Conservation (phyloP, 2,797 vertebrate species). For the Acridotheres tristis region DNA sequence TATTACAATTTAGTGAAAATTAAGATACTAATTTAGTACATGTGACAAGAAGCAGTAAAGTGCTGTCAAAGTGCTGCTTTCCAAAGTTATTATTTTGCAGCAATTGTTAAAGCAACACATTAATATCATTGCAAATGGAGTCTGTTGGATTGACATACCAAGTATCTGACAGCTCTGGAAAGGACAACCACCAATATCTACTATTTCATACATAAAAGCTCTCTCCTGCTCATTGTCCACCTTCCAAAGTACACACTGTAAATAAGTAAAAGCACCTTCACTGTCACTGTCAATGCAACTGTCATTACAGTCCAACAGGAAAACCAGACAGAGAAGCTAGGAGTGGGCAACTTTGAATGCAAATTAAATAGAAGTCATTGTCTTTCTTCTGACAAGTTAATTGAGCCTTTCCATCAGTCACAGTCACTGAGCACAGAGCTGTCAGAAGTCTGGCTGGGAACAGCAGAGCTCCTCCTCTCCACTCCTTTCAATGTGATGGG, state of each 20-base stretch:
- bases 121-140: background rate
- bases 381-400: slow-evolving; percentile 70
- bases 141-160: background rate
- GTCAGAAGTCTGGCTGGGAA: background rate
- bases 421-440: slow-evolving; percentile 47
- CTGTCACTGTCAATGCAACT: background rate
- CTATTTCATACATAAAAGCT: background rate
- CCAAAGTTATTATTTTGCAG: background rate
- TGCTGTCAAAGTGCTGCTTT: background rate
- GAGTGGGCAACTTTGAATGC: background rate
- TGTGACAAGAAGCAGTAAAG: background rate
- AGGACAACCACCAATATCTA: background rate
- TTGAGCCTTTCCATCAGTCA: slow-evolving; percentile 69
- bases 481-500: background rate
- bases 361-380: slow-evolving; percentile 57
- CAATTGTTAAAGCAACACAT: background rate
- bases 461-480: background rate
- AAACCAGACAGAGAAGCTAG: background rate
- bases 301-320: background rate
- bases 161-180: background rate
- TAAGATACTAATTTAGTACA: background rate
- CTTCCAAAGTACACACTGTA: background rate
- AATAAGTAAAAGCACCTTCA: background rate
- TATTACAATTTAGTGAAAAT: background rate
- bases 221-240: background rate